Evolutionary conservation across 2,113 vertebrate genomes (phyloP), one percentile per base, ranked within the genome.

Genomic region (Acinonyx jubatus): DNA sequence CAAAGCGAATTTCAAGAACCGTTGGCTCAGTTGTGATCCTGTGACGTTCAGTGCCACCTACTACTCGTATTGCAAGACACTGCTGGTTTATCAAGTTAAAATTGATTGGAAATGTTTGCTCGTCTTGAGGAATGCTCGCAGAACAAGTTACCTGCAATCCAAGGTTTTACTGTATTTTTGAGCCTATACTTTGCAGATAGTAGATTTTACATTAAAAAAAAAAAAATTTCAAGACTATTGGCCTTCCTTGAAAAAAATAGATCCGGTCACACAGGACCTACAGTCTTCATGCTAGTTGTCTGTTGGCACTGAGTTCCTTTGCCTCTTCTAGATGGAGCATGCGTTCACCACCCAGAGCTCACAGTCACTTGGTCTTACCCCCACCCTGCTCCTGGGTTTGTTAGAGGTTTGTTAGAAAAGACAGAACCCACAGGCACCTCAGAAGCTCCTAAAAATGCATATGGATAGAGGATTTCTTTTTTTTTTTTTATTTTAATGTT

Each of bases 341-440:
- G 27, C 0, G 0, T 36, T 11, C 1, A 52, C 13, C 63, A 18
- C 5, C 12, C 25, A 18, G 3, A 71, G 9, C 4, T n/a, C 76
- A 45, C 23, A 18, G 36, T 89, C 23, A 2, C 13, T 65, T 57
- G 41, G 71, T 82, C 33, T 63, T n/a, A 38, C 6, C 80, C 12
- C 50, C 25, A 36, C 13, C 38, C 55, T 61, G 41, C 55, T 92
- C 76, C 66, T 6, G 65, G 41, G 10, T 55, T 68, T 45, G 9
- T 50, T 29, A 94, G 73, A 86, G 33, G 15, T 15, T 63, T 0
- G 15, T n/a, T n/a, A 19, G 29, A 25, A 38, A 38, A 61, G 45
- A 25, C 27, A 38, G 4, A 76, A 71, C 6, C 45, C n/a, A 57
- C 16, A 61, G 31, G 18, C 31, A 73, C 36, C 33, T 76, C 41